Evolutionary conservation across 2,888 invertebrate genomes (phyloP).

Genomic region (Hoplodrina ambigua): DNA sequence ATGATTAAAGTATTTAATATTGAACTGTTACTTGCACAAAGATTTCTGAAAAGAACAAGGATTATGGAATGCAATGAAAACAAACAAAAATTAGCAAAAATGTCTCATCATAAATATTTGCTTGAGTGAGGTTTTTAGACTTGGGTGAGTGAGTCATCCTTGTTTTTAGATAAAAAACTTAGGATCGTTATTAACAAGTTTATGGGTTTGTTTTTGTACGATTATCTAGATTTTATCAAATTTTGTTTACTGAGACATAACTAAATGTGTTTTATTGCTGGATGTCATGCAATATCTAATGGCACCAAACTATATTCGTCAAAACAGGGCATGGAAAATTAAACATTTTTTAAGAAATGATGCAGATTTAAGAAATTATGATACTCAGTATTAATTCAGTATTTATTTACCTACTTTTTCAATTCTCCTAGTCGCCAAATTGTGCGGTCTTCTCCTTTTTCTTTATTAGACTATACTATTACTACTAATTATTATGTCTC

Average conservation of each 20-base stretch:
- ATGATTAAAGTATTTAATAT: background rate
- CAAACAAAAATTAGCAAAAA: background rate
- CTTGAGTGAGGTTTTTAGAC: conserved; percentile 5
- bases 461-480: background rate
- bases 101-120: conserved; percentile 12
- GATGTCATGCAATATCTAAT: too few species aligned
- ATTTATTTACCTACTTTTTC: too few species aligned
- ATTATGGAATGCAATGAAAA: background rate
- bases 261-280: background rate
- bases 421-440: too few species aligned
- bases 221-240: conserved; percentile 42
- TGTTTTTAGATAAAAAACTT: conserved; percentile 32
- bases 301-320: background rate
- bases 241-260: background rate
- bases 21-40: background rate
- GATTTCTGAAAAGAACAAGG: too few species aligned
- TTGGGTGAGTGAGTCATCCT: conserved; percentile 40
- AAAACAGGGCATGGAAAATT: background rate
- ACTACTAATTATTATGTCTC: background rate
- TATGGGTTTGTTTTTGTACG: conserved; percentile 55
- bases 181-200: conserved; percentile 22
- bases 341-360: too few species aligned
- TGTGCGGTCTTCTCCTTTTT: background rate
- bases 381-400: too few species aligned
- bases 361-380: too few species aligned